These are phyloP conservation scores for Ariopsis seemanni DNA, from an alignment of 2,113 vertebrate species.

Conservation along the genomic window DNA sequence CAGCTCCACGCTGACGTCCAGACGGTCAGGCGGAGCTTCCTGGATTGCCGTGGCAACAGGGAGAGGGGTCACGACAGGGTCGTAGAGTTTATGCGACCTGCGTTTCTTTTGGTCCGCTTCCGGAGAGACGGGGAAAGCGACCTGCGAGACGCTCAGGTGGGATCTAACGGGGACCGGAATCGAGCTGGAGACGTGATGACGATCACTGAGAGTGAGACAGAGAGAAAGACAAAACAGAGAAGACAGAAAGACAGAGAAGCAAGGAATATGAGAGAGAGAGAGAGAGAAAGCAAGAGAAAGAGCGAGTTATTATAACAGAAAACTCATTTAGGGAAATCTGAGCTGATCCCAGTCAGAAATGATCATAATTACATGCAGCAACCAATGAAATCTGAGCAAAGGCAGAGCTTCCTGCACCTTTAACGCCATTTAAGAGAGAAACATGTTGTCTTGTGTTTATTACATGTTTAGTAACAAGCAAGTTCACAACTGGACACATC, in stretches of 20 bases:
- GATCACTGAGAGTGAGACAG: conserved; percentile 75
- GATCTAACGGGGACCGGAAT: conserved; percentile 87
- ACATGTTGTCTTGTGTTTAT: background rate
- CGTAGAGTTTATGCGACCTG: conserved; percentile 80
- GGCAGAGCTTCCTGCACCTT: background rate
- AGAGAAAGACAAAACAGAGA: conserved; percentile 40
- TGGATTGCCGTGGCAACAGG: conserved; percentile 31
- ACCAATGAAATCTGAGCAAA: background rate
- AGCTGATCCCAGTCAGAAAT: background rate
- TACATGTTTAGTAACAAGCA: background rate
- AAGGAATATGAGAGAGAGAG: background rate
- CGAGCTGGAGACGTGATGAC: conserved; percentile 82
- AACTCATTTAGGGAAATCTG: background rate
- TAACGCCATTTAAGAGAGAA: background rate
- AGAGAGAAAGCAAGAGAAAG: background rate
- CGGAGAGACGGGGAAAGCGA: conserved; percentile 77
- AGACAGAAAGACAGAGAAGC: background rate
- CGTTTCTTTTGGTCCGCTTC: conserved; percentile 81
- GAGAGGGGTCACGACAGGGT: conserved; percentile 66
- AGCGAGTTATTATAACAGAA: conserved; percentile 19
- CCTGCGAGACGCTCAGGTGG: conserved; percentile 76
- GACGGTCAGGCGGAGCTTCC: conserved; percentile 32
- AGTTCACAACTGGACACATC: background rate
- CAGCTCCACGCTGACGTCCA: conserved; percentile 76
- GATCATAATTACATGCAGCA: background rate